Conservation (phyloP, 2,797 vertebrate species). For the Channallabes apus region DNA sequence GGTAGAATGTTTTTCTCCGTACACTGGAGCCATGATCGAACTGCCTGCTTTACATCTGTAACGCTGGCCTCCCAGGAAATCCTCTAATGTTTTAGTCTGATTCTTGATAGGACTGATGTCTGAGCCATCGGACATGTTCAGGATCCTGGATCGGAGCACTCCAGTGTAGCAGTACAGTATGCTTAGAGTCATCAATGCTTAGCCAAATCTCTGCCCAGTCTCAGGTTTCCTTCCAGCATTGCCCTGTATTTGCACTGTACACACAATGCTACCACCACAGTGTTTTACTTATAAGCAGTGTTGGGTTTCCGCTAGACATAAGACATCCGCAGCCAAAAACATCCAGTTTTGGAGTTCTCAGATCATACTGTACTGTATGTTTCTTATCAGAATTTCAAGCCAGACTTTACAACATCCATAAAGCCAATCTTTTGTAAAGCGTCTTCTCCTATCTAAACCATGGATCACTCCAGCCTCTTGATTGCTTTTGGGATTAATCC, state of each 20-base stretch:
- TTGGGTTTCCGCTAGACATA: background rate
- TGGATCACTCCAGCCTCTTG: background rate
- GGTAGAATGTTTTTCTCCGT: no score
- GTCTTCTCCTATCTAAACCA: background rate
- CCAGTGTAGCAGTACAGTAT: background rate
- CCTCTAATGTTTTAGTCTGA: background rate
- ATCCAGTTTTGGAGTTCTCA: background rate
- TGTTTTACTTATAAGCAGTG: background rate
- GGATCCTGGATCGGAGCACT: background rate
- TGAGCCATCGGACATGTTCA: background rate
- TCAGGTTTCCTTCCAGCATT: background rate
- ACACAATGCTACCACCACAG: background rate
- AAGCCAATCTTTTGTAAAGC: background rate
- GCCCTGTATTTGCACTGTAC: background rate
- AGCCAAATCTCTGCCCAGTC: background rate
- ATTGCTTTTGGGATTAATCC: background rate
- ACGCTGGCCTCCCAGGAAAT: no score
- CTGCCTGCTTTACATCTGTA: no score
- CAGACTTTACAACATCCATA: background rate
- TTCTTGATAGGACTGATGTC: no score
- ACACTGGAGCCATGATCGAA: no score
- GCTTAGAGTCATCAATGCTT: background rate
- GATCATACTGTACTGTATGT: background rate
- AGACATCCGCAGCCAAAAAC: background rate
- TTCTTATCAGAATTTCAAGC: background rate